phyloP scores from a whole-genome alignment of 2,113 vertebrate species.

The Xyliphius kryptos region DNA sequence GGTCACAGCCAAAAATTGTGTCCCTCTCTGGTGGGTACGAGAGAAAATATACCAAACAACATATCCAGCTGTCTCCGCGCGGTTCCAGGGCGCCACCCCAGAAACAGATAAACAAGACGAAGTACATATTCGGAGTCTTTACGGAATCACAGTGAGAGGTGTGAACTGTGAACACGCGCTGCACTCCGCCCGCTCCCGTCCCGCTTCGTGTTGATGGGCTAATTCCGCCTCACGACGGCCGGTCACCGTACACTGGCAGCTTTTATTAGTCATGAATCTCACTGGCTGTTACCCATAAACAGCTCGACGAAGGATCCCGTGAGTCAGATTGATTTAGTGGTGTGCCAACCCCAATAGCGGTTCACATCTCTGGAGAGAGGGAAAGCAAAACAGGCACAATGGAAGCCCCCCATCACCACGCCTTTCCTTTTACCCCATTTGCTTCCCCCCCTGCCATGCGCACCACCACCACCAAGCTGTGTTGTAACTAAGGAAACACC shows the following conservation, averaged over 20 bases:
- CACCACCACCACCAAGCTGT: conserved; percentile 1
- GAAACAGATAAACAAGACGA: no score
- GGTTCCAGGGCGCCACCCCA: no score
- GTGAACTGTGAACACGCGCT: background rate
- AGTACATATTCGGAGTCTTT: no score
- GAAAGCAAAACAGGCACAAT: background rate
- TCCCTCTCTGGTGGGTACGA: no score
- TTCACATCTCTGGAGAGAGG: background rate
- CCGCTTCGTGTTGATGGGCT: conserved; percentile 20
- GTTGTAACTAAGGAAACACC: conserved; percentile 15
- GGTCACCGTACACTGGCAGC: conserved; percentile 9
- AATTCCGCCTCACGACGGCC: background rate
- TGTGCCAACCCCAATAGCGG: background rate
- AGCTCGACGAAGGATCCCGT: no score
- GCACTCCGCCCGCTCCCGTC: no score
- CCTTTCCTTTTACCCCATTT: background rate
- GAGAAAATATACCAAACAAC: no score
- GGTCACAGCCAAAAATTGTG: no score
- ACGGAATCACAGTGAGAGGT: no score
- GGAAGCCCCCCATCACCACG: conserved; percentile 12
- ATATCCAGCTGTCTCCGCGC: no score
- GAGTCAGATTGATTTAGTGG: conserved; percentile 15
- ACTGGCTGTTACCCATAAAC: conserved; percentile 2
- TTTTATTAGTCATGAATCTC: conserved; percentile 24
- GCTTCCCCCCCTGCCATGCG: no score